Evolutionary conservation across 1,140 invertebrate genomes (phyloP), one percentile per base, ranked within the genome.

Genomic region (Drosophila eugracilis): DNA sequence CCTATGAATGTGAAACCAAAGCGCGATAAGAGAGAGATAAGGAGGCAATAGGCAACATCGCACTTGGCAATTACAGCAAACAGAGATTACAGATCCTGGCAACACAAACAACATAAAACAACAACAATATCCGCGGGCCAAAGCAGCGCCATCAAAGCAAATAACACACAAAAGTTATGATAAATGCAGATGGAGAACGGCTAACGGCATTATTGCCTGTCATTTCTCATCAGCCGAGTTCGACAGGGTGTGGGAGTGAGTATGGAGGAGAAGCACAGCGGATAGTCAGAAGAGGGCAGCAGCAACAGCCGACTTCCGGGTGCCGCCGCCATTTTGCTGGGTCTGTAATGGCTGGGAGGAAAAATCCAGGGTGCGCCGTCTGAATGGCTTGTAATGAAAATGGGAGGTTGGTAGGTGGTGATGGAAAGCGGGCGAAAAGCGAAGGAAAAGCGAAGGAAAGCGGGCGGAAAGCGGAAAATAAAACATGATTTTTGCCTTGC

Each of bases 171-270:
- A 67, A 78, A 88, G 83, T 88, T 88, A 88, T 88, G 83, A 89
- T 88, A 85, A 88, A 88, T 88, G 84, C 85, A 88, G 85, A 88
- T 88, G 75, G 78, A 88, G 83, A 59, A 84, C 52, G 88, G 84
- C 79, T 60, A 62, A 66, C 62, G 76, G 85, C 85, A 73, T 77
- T 88, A 88, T 89, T 89, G 84, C 67, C 79, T 89, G 84, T 89
- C 85, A 85, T 88, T 83, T 83, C 83, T 88, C 83, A 86, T 86
- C 83, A 86, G 71, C 67, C 36, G 9, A 28, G 63, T 65, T 58
- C 50, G 74, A 72, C 70, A 42, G 22, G 24, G 19, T 7, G 42
- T 14, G 30, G 14, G n/a, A 14, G 45, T 7, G 24, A 6, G 22
- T 21, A 12, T 10, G 21, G 28, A n/a, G 21, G 10, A 7, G 6